phyloP scores from a whole-genome alignment of 1,140 invertebrate species.

The Aphelinus atriplicis region DNA sequence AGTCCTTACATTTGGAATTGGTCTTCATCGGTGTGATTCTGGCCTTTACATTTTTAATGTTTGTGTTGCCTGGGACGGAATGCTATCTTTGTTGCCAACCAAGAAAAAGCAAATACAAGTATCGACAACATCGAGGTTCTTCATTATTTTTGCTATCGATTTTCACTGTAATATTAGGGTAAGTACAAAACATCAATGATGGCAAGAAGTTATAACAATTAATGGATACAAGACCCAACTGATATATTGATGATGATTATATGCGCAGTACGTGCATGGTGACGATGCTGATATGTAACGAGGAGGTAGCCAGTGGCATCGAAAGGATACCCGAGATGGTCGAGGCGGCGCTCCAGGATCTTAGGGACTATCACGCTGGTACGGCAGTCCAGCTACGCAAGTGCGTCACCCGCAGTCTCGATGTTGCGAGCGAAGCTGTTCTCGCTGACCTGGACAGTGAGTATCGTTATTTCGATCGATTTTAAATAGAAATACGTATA shows the following conservation, averaged over 20 bases:
- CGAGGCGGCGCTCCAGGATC: slow-evolving; percentile 69
- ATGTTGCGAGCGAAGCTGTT: slow-evolving; percentile 70
- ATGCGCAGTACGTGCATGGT: slow-evolving; percentile 59
- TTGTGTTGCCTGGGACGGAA: slow-evolving; percentile 60
- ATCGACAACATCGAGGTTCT: slow-evolving; percentile 50
- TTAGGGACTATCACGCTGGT: slow-evolving; percentile 69
- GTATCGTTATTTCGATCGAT: slow-evolving; percentile 41
- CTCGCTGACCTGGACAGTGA: slow-evolving; percentile 73
- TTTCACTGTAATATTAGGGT: slow-evolving; percentile 57
- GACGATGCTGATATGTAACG: slow-evolving; percentile 71
- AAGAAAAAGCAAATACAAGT: slow-evolving; percentile 56
- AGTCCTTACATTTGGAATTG: slow-evolving; percentile 57
- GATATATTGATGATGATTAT: not conserved
- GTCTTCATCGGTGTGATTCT: slow-evolving; percentile 53
- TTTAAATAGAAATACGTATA: too few species aligned
- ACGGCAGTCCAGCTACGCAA: slow-evolving; percentile 70
- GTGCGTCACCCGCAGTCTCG: slow-evolving; percentile 70
- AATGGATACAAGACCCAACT: not conserved
- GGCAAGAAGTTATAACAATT: not conserved
- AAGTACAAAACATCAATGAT: slow-evolving; percentile 10
- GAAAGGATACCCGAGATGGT: slow-evolving; percentile 66
- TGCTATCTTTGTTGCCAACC: slow-evolving; percentile 61
- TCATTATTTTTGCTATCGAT: slow-evolving; percentile 54
- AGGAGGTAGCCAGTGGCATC: slow-evolving; percentile 66
- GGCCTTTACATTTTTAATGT: slow-evolving; percentile 57